Percentiles rank a stretch among this genome's conserved stretches.
These are phyloP conservation scores for Vanessa atalanta DNA, from an alignment of 1,140 invertebrate species.

Conservation along the genomic window DNA sequence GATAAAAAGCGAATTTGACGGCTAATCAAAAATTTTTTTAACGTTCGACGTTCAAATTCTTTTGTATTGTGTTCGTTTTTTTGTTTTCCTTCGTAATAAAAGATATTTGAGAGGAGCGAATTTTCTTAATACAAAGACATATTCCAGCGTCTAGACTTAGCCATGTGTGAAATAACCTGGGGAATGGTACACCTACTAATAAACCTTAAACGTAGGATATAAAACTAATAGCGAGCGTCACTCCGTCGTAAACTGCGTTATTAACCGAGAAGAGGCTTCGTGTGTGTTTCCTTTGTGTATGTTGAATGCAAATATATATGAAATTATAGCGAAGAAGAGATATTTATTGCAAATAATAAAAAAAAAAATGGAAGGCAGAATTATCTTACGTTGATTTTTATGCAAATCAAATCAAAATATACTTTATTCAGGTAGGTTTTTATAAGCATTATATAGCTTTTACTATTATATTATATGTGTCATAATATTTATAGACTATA, in stretches of 20 bases:
- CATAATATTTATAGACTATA: too few relatives aligned
- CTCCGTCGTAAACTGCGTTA: slow-evolving; percentile 67
- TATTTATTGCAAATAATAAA: background rate
- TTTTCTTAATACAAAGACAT: slow-evolving; percentile 63
- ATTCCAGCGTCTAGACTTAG: slow-evolving; percentile 69
- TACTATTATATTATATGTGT: too few relatives aligned
- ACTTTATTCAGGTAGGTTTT: too few relatives aligned
- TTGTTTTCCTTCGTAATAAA: slow-evolving; percentile 39
- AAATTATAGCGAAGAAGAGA: background rate
- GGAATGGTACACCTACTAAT: slow-evolving; percentile 68
- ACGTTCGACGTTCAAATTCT: slow-evolving; percentile 35
- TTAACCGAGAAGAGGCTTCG: slow-evolving; percentile 58
- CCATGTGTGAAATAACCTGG: slow-evolving; percentile 72
- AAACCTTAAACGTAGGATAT: slow-evolving; percentile 71
- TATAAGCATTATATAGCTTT: too few relatives aligned
- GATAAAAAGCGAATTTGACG: slow-evolving; percentile 61
- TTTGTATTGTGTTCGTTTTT: slow-evolving; percentile 25
- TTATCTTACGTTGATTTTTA: too few relatives aligned
- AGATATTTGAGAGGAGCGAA: slow-evolving; percentile 39
- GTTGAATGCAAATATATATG: background rate
- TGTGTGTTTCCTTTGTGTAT: slow-evolving; percentile 40
- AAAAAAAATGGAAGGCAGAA: too few relatives aligned
- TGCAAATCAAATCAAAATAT: too few relatives aligned
- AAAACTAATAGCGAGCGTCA: slow-evolving; percentile 74
- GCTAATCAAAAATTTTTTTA: slow-evolving; percentile 50